Evolutionary conservation across 1,140 invertebrate genomes (phyloP).

Genomic region (Tetraneura akinire): DNA sequence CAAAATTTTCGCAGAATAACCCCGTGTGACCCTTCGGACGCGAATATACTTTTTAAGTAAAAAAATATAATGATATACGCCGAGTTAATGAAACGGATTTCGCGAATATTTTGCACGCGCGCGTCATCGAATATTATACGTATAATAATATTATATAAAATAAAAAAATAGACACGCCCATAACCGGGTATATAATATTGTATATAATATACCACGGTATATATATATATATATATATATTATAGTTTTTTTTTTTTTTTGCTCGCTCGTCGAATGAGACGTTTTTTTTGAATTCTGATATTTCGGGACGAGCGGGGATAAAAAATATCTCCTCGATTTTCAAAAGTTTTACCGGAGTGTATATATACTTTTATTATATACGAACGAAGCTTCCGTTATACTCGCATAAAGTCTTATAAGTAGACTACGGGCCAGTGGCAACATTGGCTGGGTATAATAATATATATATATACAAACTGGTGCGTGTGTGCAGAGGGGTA

Average conservation of each 20-base stretch:
- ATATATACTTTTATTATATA: too few relatives aligned
- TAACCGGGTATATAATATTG: background rate
- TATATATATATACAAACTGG: conserved; percentile 15
- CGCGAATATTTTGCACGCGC: background rate
- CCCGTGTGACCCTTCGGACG: too few relatives aligned
- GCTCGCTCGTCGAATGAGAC: background rate
- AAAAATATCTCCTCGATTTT: conserved; percentile 32
- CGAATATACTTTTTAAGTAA: too few relatives aligned
- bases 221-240: background rate
- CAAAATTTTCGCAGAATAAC: too few relatives aligned
- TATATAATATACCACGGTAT: background rate
- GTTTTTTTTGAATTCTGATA: conserved; percentile 42
- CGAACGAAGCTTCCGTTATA: background rate
- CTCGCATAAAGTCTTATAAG: conserved; percentile 34
- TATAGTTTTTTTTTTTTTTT: too few relatives aligned
- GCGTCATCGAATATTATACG: too few relatives aligned
- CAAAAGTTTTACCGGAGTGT: conserved; percentile 15
- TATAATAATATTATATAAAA: background rate
- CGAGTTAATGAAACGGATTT: too few relatives aligned
- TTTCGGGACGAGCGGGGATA: background rate
- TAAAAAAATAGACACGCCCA: conserved; percentile 29
- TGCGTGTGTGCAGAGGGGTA: conserved; percentile 6
- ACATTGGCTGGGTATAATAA: conserved; percentile 15
- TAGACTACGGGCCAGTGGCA: conserved; percentile 42
- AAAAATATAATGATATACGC: too few relatives aligned